Conservation (phyloP, 1,140 invertebrate genomes). For the Battus philenor region DNA sequence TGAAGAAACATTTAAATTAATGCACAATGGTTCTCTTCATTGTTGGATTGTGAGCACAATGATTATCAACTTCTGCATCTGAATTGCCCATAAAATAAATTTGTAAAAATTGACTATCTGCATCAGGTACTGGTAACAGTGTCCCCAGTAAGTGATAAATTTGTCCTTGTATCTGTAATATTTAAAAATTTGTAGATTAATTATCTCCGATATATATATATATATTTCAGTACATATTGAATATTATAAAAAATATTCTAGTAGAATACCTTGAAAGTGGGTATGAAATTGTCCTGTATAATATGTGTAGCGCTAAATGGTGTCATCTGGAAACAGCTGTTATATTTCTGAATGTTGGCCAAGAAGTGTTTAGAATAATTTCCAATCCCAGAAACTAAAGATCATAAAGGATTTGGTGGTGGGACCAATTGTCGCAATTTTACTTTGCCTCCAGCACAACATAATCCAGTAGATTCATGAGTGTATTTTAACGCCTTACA, state of each 20-base stretch:
- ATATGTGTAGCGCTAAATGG: conserved; percentile 25
- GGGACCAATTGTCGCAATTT: conserved; percentile 12
- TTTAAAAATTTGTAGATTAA: conserved; percentile 17
- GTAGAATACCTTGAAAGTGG: conserved; percentile 21
- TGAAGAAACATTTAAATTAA: conserved; percentile 50
- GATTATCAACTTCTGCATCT: conserved; percentile 25
- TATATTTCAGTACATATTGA: too few species aligned
- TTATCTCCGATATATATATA: too few species aligned
- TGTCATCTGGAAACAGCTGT: conserved; percentile 26
- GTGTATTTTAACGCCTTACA: conserved; percentile 12
- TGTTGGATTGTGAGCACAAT: conserved; percentile 27
- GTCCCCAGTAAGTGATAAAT: too few species aligned
- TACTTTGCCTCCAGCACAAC: conserved; percentile 13
- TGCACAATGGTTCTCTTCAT: conserved; percentile 41
- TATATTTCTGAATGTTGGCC: conserved; percentile 28
- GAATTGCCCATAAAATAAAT: conserved; percentile 16
- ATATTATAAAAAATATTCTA: too few species aligned
- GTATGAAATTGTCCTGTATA: conserved; percentile 21
- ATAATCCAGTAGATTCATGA: conserved; percentile 1
- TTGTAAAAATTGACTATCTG: conserved; percentile 26
- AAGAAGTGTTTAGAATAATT: conserved; percentile 35
- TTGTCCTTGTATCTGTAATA: too few species aligned
- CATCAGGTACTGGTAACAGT: conserved; percentile 19
- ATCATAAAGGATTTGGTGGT: conserved; percentile 24
- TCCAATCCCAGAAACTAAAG: conserved; percentile 7